Percentiles rank a stretch among this genome's conserved stretches.
These are phyloP conservation scores for Paramacrobiotus metropolitanus DNA, from an alignment of 1,140 invertebrate genomes.

Conservation along the genomic window DNA sequence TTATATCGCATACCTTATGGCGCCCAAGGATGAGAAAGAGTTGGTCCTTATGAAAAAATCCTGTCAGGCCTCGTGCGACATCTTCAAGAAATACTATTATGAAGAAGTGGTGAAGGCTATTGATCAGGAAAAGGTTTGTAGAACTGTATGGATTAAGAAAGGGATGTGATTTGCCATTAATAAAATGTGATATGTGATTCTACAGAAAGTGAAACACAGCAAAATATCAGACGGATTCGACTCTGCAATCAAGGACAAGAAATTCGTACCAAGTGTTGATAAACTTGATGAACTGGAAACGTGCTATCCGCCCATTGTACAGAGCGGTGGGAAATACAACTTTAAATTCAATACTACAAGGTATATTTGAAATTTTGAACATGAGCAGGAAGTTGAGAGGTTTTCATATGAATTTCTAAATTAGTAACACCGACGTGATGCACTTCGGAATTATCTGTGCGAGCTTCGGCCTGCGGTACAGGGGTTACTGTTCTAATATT, in stretches of 20 bases:
- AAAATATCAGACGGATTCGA: constrained; percentile 88
- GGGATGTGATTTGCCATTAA: not conserved
- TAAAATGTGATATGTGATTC: constrained; percentile 13
- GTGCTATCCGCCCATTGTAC: constrained; percentile 95
- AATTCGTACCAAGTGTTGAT: constrained; percentile 59
- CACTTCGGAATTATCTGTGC: constrained; percentile 93
- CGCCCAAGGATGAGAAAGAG: constrained; percentile 82
- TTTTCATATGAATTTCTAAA: constrained; percentile 14
- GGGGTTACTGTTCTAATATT: constrained; percentile 95
- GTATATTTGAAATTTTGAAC: too few relatives aligned
- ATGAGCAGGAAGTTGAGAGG: too few relatives aligned
- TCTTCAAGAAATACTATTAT: constrained; percentile 86
- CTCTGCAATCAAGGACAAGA: constrained; percentile 65
- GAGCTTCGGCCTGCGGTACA: constrained; percentile 76
- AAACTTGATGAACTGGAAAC: constrained; percentile 72
- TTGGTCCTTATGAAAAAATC: constrained; percentile 80
- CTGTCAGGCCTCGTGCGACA: constrained; percentile 66
- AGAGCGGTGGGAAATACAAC: constrained; percentile 87
- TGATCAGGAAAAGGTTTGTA: constrained; percentile 59
- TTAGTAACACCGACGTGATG: constrained; percentile 69
- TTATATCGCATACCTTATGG: constrained; percentile 60
- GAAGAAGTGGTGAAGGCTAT: constrained; percentile 97
- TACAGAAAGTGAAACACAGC: constrained; percentile 61
- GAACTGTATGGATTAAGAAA: not conserved
- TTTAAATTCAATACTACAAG: constrained; percentile 75